Evolutionary conservation across 2,797 vertebrate genomes (phyloP).

Genomic region (Pampus argenteus): DNA sequence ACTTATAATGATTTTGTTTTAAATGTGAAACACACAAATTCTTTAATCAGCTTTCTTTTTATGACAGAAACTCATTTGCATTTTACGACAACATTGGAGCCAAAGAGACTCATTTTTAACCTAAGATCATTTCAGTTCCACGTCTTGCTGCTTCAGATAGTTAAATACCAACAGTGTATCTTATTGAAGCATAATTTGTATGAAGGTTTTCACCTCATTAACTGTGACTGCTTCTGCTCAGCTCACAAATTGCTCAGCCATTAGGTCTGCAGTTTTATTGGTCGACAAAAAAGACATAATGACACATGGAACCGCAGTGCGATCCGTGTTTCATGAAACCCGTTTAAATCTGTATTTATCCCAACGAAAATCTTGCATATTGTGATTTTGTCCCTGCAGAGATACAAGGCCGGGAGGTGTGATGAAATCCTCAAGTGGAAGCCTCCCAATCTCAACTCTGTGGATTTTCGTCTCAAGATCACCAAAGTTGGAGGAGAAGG

Average conservation of each 20-base stretch:
- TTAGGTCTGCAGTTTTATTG: conserved; percentile 31
- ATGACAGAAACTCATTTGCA: conserved; percentile 17
- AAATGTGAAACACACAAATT: conserved; percentile 17
- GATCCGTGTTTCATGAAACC: conserved; percentile 9
- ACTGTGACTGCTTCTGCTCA: conserved; percentile 16
- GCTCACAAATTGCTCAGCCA: conserved; percentile 38
- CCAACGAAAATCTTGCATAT: conserved; percentile 1
- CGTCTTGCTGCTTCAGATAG: conserved; percentile 21
- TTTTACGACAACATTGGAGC: conserved; percentile 3
- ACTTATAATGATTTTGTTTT: conserved; percentile 26
- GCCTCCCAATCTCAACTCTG: conserved; percentile 97
- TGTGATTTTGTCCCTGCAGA: conserved; percentile 81
- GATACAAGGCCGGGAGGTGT: conserved; percentile 95
- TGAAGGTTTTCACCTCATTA: conserved; percentile 45
- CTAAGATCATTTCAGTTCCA: conserved; percentile 18
- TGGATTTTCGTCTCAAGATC: conserved; percentile 99
- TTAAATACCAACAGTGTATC: conserved; percentile 28
- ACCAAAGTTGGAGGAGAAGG: conserved; percentile 97
- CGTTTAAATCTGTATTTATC: conserved; percentile 16
- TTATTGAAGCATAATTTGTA: conserved; percentile 38
- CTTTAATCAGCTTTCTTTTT: conserved; percentile 27
- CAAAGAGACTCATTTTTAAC: conserved; percentile 22
- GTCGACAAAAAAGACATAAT: conserved; percentile 12
- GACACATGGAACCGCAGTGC: not conserved
- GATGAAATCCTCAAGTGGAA: conserved; percentile 99